A percentile compares a stretch with the other conserved stretches of the same genome.
phyloP scores from a whole-genome alignment of 1,140 invertebrate species.

The Rhagoletis zephyria region DNA sequence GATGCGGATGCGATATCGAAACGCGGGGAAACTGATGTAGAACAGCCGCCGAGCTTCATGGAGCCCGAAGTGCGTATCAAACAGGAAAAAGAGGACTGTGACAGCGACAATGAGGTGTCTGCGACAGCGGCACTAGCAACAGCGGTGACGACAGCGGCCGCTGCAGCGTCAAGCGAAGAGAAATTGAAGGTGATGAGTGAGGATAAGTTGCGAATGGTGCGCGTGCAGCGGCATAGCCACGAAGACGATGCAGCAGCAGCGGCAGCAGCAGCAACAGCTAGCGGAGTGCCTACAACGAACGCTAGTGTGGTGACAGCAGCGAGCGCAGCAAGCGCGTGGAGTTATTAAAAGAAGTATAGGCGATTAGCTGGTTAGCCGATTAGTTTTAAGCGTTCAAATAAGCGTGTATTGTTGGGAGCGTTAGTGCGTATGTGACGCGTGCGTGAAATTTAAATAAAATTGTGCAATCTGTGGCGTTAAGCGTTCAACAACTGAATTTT shows the following conservation, averaged over 20 bases:
- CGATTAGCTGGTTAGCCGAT: neutral
- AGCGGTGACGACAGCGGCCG: neutral
- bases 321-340: conserved; percentile 59
- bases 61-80: conserved; percentile 70
- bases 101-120: conserved; percentile 54
- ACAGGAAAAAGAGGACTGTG: conserved; percentile 69
- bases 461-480: conserved; percentile 47
- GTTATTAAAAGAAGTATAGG: conserved; percentile 60
- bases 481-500: conserved; percentile 33
- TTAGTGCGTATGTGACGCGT: neutral
- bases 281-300: conserved; percentile 47
- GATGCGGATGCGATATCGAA: conserved; percentile 64
- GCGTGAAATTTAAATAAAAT: neutral
- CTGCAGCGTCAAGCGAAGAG: conserved; percentile 56
- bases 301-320: neutral
- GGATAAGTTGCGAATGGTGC: conserved; percentile 69
- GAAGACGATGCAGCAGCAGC: conserved; percentile 59
- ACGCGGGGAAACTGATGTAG: conserved; percentile 83
- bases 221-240: conserved; percentile 65
- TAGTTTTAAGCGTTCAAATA: conserved; percentile 8
- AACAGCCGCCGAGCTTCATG: conserved; percentile 69
- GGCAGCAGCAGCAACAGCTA: conserved; percentile 8
- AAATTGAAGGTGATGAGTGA: conserved; percentile 68
- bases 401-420: neutral
- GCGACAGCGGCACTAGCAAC: neutral